Conservation (phyloP, 2,797 vertebrate species). For the Spea hammondii region DNA sequence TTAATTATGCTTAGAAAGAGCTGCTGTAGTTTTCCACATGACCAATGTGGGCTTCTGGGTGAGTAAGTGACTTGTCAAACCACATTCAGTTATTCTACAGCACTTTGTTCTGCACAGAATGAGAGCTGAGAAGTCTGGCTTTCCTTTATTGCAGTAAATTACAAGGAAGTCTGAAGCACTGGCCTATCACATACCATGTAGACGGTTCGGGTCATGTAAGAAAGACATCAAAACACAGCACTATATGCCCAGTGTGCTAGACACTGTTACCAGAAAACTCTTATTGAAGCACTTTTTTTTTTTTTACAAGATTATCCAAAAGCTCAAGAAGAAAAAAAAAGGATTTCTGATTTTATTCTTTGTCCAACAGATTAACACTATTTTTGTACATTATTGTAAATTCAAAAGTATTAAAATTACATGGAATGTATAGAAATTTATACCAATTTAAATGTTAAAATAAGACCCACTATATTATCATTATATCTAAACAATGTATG, state of each 20-base stretch:
- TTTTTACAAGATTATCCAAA: slow-evolving; percentile 10
- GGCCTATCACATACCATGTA: slow-evolving; percentile 28
- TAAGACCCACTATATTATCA: too few relatives aligned
- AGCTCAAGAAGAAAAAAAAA: slow-evolving; percentile 8
- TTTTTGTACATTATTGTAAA: too few relatives aligned
- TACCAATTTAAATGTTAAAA: too few relatives aligned
- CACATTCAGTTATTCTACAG: slow-evolving; percentile 19
- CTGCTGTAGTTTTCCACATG: neutral
- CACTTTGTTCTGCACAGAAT: slow-evolving; percentile 17
- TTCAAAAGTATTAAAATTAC: too few relatives aligned
- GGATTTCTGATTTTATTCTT: neutral
- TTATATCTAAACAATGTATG: too few relatives aligned
- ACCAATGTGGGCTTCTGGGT: slow-evolving; percentile 10
- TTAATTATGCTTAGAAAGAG: too few relatives aligned
- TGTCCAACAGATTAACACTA: neutral
- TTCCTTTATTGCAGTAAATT: slow-evolving; percentile 41
- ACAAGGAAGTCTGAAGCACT: slow-evolving; percentile 37
- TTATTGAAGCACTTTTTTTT: slow-evolving; percentile 23
- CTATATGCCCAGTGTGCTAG: slow-evolving; percentile 28
- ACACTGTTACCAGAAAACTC: slow-evolving; percentile 22
- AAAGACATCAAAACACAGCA: slow-evolving; percentile 36
- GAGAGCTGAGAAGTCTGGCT: slow-evolving; percentile 9
- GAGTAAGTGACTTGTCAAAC: slow-evolving; percentile 6
- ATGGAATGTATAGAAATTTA: too few relatives aligned
- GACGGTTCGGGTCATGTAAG: slow-evolving; percentile 36